Conservation (phyloP, 1,140 invertebrate genomes). For the Metopolophium dirhodum region DNA sequence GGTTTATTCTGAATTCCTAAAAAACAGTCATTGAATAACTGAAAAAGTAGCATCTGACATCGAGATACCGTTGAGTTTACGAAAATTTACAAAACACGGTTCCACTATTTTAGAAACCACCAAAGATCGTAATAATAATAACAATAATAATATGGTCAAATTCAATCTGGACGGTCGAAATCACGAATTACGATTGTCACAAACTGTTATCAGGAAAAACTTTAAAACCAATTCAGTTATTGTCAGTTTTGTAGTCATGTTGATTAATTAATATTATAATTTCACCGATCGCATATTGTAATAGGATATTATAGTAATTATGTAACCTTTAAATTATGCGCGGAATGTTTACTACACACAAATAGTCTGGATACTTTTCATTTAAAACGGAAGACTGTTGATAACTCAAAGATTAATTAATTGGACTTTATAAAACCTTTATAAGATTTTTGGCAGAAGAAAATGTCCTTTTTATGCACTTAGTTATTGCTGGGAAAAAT, state of each 20-base stretch:
- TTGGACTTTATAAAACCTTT: constrained; percentile 38
- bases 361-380: background rate
- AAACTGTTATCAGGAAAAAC: background rate
- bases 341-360: background rate
- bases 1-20: background rate
- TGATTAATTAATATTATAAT: background rate
- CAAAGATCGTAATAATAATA: background rate
- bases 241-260: background rate
- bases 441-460: background rate
- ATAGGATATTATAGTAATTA: constrained; percentile 19
- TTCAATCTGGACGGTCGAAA: background rate
- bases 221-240: background rate
- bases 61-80: background rate
- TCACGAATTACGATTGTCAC: background rate
- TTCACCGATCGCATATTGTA: background rate
- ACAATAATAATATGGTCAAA: background rate
- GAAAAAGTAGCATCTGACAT: background rate
- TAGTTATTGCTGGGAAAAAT: background rate
- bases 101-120: background rate
- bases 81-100: background rate
- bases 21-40: background rate
- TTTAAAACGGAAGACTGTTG: constrained; percentile 3
- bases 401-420: constrained; percentile 40
- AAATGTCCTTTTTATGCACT: background rate
- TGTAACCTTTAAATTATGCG: constrained; percentile 23